Evolutionary conservation across 2,888 invertebrate genomes (phyloP), one percentile per base, ranked within the genome.

Genomic region (Metalampra italica): DNA sequence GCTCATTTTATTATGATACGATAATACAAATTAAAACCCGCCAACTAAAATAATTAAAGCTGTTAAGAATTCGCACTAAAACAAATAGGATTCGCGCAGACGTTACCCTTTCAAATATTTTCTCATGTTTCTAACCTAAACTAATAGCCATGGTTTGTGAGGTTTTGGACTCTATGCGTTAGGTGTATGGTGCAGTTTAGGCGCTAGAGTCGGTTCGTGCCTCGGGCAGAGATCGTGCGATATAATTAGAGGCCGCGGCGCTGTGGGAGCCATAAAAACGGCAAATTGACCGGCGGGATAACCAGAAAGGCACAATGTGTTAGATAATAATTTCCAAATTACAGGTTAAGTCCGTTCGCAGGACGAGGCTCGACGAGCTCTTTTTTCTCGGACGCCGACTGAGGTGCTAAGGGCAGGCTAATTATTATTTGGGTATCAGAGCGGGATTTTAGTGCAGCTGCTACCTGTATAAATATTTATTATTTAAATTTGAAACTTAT

Each of bases 261-360:
- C 80, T 82, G 85, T 86, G 86, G 87, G 82, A 85, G 88, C 88
- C 84, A 89, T 89, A 88, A 89, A 89, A 89, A 89, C 88, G 78
- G 88, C 88, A 88, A 89, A 89, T 88, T 89, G 88, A 88, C 89
- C 89, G 88, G 86, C 88, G 89, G 88, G 89, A 89, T 87, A 88
- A 85, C 84, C 88, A 88, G 86, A 89, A 88, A 89, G 89, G 88
- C 89, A 88, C 87, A 89, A 89, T 89, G 88, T 89, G 89, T 89
- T 89, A 89, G 88, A 89, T 88, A 88, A 88, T 88, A 88, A 89
- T 88, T 89, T 89, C 87, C 87, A 88, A 89, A 88, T 89, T 89
- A 88, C 82, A 87, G 88, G 89, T 87, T 88, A 75, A 80, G 85
- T 80, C 73, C 76, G 85, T 86, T 86, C 76, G 86, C 86, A 79